Conservation (phyloP, 2,797 vertebrate genomes). For the Sternarchorhynchus goeldii region DNA sequence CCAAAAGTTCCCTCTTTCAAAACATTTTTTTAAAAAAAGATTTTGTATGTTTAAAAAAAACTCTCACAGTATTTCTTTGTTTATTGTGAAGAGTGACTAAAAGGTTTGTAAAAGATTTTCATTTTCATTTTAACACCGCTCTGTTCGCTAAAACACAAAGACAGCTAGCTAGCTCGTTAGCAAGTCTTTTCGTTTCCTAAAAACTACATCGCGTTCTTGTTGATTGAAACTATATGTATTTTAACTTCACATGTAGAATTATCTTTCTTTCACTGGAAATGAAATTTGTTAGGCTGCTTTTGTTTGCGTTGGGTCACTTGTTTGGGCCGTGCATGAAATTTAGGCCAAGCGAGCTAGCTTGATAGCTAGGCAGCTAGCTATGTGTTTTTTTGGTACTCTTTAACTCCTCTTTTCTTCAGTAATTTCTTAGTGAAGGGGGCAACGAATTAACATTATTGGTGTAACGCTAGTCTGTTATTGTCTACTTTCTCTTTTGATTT, state of each 20-base stretch:
- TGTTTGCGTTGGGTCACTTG: constrained; percentile 46
- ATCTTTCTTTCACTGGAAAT: constrained; percentile 7
- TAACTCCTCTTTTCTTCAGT: constrained; percentile 18
- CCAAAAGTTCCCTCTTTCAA: constrained; percentile 50
- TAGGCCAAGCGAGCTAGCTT: constrained; percentile 56
- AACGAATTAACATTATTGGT: neutral
- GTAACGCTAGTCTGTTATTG: neutral
- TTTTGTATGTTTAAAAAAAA: constrained; percentile 22
- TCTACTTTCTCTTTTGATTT: neutral
- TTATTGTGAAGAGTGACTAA: constrained; percentile 51
- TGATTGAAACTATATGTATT: neutral
- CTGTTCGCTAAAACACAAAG: constrained; percentile 53
- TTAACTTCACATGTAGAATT: neutral
- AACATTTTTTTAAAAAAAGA: constrained; percentile 23
- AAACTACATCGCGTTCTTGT: neutral
- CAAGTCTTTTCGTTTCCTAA: constrained; percentile 4
- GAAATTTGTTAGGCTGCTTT: constrained; percentile 29
- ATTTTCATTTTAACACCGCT: constrained; percentile 46
- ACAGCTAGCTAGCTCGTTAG: constrained; percentile 29
- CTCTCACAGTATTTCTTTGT: constrained; percentile 26
- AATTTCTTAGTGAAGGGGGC: neutral
- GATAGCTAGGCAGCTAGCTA: constrained; percentile 3
- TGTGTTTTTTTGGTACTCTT: constrained; percentile 9
- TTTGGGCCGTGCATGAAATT: constrained; percentile 54
- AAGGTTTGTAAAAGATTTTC: constrained; percentile 56